Conservation (phyloP, 2,888 invertebrate species). For the Chydorus sphaericus region DNA sequence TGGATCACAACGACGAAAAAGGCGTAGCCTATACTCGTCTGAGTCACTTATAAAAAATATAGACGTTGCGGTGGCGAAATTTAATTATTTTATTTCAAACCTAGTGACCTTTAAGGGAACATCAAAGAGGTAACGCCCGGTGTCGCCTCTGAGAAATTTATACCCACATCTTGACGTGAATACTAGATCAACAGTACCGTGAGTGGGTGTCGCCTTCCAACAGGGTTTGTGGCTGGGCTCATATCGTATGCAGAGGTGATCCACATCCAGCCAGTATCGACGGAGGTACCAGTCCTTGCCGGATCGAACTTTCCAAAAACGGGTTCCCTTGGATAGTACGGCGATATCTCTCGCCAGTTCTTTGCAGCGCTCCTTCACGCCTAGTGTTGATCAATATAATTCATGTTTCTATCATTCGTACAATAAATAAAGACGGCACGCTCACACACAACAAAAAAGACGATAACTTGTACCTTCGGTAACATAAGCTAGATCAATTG, state of each 20-base stretch:
- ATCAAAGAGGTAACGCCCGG: neutral
- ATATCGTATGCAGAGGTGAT: slow-evolving; percentile 24
- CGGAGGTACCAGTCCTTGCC: slow-evolving; percentile 25
- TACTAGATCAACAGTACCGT: slow-evolving; percentile 13
- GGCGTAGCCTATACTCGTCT: no score
- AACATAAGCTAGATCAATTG: neutral
- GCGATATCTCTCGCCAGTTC: slow-evolving; percentile 24
- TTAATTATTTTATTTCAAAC: no score
- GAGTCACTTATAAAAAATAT: no score
- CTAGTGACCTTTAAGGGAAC: neutral
- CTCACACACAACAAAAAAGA: no score
- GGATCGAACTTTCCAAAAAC: slow-evolving; percentile 28
- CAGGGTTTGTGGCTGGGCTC: slow-evolving; percentile 24
- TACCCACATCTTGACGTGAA: no score
- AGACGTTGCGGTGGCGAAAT: no score
- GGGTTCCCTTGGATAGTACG: slow-evolving; percentile 25
- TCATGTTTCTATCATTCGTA: no score
- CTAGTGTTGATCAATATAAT: slow-evolving; percentile 15
- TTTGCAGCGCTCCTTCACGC: slow-evolving; percentile 21
- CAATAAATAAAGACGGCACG: neutral
- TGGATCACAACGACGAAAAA: no score
- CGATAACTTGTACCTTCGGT: neutral
- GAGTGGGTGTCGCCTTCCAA: slow-evolving; percentile 19
- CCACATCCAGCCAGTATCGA: slow-evolving; percentile 24
- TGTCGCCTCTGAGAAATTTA: no score